Conservation (phyloP, 2,888 invertebrate species). For the Apodemia zela region DNA sequence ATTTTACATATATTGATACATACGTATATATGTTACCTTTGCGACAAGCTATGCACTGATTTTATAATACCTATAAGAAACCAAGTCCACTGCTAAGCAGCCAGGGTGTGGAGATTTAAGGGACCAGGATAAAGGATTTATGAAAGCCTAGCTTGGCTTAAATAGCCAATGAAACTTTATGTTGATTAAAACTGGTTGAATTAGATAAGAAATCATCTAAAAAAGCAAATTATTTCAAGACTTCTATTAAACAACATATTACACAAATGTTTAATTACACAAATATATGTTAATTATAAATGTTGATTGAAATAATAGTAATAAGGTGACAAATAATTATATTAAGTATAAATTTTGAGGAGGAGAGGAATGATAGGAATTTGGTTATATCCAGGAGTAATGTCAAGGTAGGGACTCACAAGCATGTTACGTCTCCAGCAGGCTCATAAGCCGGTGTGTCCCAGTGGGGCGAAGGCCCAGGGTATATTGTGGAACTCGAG, state of each 20-base stretch:
- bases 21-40: constrained; percentile 60
- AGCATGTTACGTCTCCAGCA: constrained; percentile 75
- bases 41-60: constrained; percentile 61
- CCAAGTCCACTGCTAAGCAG: constrained; percentile 79
- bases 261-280: neutral
- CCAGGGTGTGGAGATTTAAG: constrained; percentile 43
- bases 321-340: neutral
- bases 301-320: neutral
- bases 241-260: neutral
- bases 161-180: neutral
- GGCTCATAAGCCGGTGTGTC: constrained; percentile 72
- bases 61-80: constrained; percentile 70
- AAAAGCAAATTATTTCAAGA: neutral
- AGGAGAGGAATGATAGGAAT: constrained; percentile 30
- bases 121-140: constrained; percentile 8
- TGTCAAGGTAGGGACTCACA: constrained; percentile 74
- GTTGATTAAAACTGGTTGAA: neutral
- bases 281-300: neutral
- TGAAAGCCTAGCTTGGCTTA: constrained; percentile 2
- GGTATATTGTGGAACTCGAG: constrained; percentile 54
- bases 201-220: neutral
- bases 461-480: constrained; percentile 57
- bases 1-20: constrained; percentile 38
- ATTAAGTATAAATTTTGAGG: constrained; percentile 22
- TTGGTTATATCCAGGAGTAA: constrained; percentile 46